These are phyloP conservation scores for Enhydra lutris DNA, from an alignment of 2,113 vertebrate species.

Conservation along the genomic window DNA sequence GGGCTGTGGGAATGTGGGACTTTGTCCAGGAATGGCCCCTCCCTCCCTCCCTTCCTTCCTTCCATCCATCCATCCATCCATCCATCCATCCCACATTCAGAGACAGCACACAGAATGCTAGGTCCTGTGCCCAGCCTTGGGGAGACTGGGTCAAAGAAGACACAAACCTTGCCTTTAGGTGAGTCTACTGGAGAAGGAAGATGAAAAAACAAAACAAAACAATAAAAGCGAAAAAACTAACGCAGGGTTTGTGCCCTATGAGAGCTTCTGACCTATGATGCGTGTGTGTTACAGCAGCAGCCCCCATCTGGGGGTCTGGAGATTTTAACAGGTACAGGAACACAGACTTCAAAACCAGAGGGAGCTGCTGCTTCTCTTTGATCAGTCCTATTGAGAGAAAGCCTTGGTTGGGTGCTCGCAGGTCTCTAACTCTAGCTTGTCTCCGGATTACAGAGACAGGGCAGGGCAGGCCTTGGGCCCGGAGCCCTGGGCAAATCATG, in stretches of 20 bases:
- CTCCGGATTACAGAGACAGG: neutral
- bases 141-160: neutral
- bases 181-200: neutral
- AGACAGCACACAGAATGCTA: neutral
- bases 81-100: neutral
- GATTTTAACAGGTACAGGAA: neutral
- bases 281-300: fast-evolving
- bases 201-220: fast-evolving
- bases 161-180: too few species aligned
- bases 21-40: neutral
- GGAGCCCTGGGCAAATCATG: neutral
- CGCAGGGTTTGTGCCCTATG: too few species aligned
- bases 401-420: too few species aligned
- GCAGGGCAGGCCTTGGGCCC: neutral
- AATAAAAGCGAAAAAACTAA: neutral
- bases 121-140: neutral
- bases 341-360: neutral
- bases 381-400: neutral
- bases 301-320: fast-evolving
- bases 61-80: neutral
- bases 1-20: neutral
- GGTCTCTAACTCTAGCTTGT: neutral
- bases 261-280: neutral
- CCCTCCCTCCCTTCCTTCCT: neutral
- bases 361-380: neutral